Base-by-base conservation (phyloP, 1,140 invertebrate species). In the Drosophila pachea region DNA sequence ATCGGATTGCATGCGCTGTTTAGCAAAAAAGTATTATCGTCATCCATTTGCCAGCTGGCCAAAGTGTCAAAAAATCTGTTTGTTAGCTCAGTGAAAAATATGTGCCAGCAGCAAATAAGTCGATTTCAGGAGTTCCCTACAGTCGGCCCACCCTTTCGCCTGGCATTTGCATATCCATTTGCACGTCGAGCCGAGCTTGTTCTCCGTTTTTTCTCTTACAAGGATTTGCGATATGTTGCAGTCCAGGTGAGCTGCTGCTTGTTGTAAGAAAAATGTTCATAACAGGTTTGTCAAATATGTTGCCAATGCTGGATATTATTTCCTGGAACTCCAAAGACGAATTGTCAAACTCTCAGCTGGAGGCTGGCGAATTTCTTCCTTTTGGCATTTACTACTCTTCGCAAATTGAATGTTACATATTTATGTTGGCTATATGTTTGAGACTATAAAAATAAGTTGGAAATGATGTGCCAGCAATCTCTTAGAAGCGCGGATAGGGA, bases 401-500 rank as follows among this genome's bases (percentile, higher is more conserved):
- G 16, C 35, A 11, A 52, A 53, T 36, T 53, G 4, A 36, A 29
- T 7, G 33, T 12, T 38, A 11, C 11, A 42, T 11, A 16, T 12
- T 12, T 42, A 12, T 22, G 3, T 22, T 22, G 22, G 22, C 8
- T 5, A 38, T 38, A 11, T 38, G 36, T 11, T 5, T 12, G 7
- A 16, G 43, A 14, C 2, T 8, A 48, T 6, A 4, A 11, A 31
- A 29, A 29, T n/a, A n/a, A n/a, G n/a, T n/a, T n/a, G n/a, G n/a
- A n/a, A n/a, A n/a, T n/a, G n/a, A n/a, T n/a, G n/a, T n/a, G n/a
- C n/a, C n/a, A n/a, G 31, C 5, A 29, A n/a, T 12, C 4, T 9
- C 0, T 50, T 14, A 56, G 47, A 54, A 70, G 14, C 11, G 50
- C 0, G 68, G 61, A 4, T 55, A 42, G 0, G 92, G 91, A 66